These are phyloP conservation scores for Apocrypta bakeri DNA, from an alignment of 1,140 invertebrate genomes.

Conservation along the genomic window DNA sequence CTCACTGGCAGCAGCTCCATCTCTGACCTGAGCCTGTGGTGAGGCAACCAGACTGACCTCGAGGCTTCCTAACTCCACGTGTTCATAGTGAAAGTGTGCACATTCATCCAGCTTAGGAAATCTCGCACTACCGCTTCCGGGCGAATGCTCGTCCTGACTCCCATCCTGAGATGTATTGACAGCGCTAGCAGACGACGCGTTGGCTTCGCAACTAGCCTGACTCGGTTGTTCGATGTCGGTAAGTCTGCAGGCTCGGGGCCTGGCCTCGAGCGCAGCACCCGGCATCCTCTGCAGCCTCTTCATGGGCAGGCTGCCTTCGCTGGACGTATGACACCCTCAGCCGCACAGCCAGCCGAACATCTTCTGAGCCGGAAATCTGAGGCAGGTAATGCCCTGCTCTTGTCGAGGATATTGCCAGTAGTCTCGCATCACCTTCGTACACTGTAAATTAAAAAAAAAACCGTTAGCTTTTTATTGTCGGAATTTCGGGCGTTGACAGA, in stretches of 20 bases:
- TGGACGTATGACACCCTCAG: conserved; percentile 58
- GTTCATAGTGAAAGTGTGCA: conserved; percentile 98
- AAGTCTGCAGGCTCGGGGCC: conserved; percentile 70
- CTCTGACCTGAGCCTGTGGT: not conserved
- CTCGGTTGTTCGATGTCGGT: conserved; percentile 67
- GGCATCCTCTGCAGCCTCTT: conserved; percentile 71
- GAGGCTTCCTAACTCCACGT: conserved; percentile 88
- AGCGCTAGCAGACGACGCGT: not conserved
- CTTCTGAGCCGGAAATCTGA: not conserved
- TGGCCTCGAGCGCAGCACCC: conserved; percentile 66
- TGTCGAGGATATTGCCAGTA: not conserved
- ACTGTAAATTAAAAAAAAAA: not conserved
- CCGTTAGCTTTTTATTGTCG: not conserved
- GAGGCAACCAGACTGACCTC: conserved; percentile 69
- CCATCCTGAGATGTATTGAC: not conserved
- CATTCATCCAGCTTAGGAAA: conserved; percentile 98
- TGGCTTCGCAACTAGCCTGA: not conserved
- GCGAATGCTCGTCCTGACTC: conserved; percentile 10
- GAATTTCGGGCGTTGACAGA: not conserved
- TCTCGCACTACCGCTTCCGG: conserved; percentile 70
- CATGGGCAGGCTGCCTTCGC: conserved; percentile 61
- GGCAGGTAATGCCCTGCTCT: not conserved
- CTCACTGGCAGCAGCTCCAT: not conserved
- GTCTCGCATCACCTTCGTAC: not conserved
- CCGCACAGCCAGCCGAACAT: conserved; percentile 39